phyloP scores from a whole-genome alignment of 2,888 invertebrate genomes.

The Troides helena region DNA sequence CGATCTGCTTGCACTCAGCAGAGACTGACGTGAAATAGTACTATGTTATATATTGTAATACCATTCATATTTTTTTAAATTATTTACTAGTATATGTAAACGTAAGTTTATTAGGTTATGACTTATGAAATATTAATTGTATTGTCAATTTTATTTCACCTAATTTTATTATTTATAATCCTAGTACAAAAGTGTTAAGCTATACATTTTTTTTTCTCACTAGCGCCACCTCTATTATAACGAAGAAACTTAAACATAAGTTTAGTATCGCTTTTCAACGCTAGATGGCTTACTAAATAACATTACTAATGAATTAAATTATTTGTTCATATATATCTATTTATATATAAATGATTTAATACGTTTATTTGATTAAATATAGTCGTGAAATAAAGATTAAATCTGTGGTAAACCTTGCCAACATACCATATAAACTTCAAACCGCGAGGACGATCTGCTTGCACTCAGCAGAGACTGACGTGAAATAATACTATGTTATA shows the following conservation, averaged over 20 bases:
- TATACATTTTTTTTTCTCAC: no score
- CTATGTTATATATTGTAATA: conserved; percentile 40
- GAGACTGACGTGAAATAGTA: conserved; percentile 47
- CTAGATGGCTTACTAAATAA: conserved; percentile 52
- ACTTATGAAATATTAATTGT: not conserved
- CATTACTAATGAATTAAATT: no score
- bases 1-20: conserved; percentile 63
- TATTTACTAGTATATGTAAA: no score
- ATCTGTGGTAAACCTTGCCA: conserved; percentile 62
- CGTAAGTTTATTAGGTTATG: no score
- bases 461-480: conserved; percentile 57
- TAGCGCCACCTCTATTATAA: conserved; percentile 38
- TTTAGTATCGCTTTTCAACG: conserved; percentile 51
- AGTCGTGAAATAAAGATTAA: conserved; percentile 32
- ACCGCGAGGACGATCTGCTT: conserved; percentile 68
- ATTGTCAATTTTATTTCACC: not conserved
- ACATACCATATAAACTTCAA: conserved; percentile 65
- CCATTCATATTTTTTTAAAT: conserved; percentile 41
- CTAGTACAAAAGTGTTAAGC: no score
- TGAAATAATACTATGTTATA: conserved; percentile 37
- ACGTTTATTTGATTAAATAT: no score
- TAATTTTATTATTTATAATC: not conserved
- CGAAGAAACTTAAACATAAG: conserved; percentile 2
- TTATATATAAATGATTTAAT: no score
- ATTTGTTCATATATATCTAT: no score